These are phyloP conservation scores for Pollenia labialis DNA, from an alignment of 2,888 invertebrate genomes.

Conservation along the genomic window DNA sequence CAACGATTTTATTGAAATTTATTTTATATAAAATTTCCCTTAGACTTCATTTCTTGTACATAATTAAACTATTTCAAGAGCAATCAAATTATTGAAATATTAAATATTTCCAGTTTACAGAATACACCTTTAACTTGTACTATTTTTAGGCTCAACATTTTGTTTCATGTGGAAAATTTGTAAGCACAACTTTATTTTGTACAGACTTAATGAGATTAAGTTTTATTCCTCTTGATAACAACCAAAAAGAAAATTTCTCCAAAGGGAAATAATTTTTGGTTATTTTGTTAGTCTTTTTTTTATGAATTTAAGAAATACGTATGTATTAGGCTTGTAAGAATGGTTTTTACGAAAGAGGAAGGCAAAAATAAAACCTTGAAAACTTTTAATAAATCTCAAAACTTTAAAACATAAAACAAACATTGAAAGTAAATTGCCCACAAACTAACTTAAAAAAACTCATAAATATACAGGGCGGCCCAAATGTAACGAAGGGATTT, in stretches of 20 bases:
- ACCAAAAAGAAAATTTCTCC: not conserved
- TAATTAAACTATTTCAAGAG: too few relatives aligned
- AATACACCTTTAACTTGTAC: too few relatives aligned
- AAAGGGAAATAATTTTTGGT: constrained; percentile 9
- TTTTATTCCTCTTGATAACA: not conserved
- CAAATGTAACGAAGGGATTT: too few relatives aligned
- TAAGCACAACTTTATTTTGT: too few relatives aligned
- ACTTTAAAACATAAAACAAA: constrained; percentile 54
- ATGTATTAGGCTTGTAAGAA: not conserved
- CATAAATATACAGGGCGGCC: too few relatives aligned
- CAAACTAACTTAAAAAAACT: not conserved
- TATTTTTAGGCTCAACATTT: too few relatives aligned
- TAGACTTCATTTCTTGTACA: too few relatives aligned
- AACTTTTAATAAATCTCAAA: constrained; percentile 64
- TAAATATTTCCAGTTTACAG: too few relatives aligned
- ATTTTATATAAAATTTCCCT: too few relatives aligned
- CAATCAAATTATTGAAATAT: too few relatives aligned
- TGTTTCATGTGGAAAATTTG: too few relatives aligned
- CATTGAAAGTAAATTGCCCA: constrained; percentile 59
- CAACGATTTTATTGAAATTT: too few relatives aligned
- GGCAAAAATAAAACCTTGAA: constrained; percentile 17
- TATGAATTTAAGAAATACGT: constrained; percentile 13
- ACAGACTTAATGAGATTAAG: not conserved
- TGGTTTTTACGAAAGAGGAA: not conserved
- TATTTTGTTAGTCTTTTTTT: not conserved